Evolutionary conservation across 2,113 vertebrate genomes (phyloP).

Genomic region (Leuciscus idus): DNA sequence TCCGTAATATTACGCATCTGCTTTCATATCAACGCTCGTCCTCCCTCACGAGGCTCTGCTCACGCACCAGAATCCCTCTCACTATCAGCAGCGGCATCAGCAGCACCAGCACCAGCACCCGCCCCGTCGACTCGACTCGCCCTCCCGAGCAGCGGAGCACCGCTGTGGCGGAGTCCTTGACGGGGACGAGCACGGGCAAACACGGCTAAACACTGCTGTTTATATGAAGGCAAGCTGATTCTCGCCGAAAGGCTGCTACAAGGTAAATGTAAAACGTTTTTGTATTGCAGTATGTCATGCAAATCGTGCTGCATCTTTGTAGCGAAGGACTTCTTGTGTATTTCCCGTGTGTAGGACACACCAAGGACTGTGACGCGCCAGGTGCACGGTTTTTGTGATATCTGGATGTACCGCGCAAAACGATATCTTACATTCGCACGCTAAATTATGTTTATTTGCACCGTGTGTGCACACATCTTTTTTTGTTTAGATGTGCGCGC

Average conservation of each 20-base stretch:
- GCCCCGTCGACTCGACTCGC: conserved; percentile 54
- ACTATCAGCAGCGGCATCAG: not conserved
- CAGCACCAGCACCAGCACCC: not conserved
- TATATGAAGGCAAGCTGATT: conserved; percentile 50
- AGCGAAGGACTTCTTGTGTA: not conserved
- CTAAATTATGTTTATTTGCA: not conserved
- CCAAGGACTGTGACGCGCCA: conserved; percentile 31
- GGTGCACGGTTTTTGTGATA: not conserved
- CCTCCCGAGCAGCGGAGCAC: conserved; percentile 56
- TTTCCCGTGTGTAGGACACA: conserved; percentile 36
- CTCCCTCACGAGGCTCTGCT: conserved; percentile 37
- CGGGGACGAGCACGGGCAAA: conserved; percentile 42
- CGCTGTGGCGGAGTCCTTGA: conserved; percentile 62
- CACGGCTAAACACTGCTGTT: conserved; percentile 27
- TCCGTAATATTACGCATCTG: conserved; percentile 66
- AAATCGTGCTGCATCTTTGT: not conserved
- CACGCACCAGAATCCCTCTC: not conserved
- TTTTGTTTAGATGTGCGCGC: conserved; percentile 9
- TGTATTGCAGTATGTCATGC: not conserved
- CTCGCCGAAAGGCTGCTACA: conserved; percentile 16
- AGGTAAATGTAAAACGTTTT: conserved; percentile 58
- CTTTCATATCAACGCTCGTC: conserved; percentile 40
- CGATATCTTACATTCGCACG: not conserved
- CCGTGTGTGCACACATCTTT: not conserved
- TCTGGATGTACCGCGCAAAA: not conserved